Evolutionary conservation across 2,113 vertebrate species (phyloP), one percentile per base, ranked within the genome.

Genomic region (Corythoichthys intestinalis): DNA sequence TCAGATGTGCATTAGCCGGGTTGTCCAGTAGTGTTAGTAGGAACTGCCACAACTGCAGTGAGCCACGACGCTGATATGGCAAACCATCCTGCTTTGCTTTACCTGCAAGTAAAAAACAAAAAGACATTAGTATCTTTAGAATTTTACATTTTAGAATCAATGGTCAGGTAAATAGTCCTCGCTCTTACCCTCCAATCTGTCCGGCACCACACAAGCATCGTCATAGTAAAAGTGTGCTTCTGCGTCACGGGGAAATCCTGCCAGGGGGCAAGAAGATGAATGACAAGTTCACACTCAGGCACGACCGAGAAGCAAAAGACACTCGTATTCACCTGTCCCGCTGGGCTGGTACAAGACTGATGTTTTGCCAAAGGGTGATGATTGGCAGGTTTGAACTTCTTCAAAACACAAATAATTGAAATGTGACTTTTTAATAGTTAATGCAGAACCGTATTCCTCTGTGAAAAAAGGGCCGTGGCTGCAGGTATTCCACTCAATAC

Each of bases 11-110:
- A 0, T 98, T 96, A 70, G 94, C 92, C 0, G 94, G 95, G 82
- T 98, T 94, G 0, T 98, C 96, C 65, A 98, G 89, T 59, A 98
- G 93, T 0, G 96, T 96, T 72, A 98, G 95, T 59, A 98, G 90
- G 85, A 98, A 98, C 91, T 98, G 96, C 96, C 96, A 98, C 70
- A 98, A 94, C 89, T 98, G 96, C 76, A 98, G 92, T 14, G 96
- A 98, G 47, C 96, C 96, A 0, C 96, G 92, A 1, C 96, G 91
- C 89, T 98, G 96, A 81, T 96, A 98, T 0, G 95, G 95, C 70
- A 95, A 92, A 1, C 92, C 94, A 65, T 97, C 96, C 83, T 95
- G 94, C 86, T 97, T 97, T 81, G 94, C 90, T 86, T 96, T 98
- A 46, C 88, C 95, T 95, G 70, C 6, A 35, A 3, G 4, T n/a